phyloP scores from a whole-genome alignment of 2,113 vertebrate species.

The Barbus barbus region DNA sequence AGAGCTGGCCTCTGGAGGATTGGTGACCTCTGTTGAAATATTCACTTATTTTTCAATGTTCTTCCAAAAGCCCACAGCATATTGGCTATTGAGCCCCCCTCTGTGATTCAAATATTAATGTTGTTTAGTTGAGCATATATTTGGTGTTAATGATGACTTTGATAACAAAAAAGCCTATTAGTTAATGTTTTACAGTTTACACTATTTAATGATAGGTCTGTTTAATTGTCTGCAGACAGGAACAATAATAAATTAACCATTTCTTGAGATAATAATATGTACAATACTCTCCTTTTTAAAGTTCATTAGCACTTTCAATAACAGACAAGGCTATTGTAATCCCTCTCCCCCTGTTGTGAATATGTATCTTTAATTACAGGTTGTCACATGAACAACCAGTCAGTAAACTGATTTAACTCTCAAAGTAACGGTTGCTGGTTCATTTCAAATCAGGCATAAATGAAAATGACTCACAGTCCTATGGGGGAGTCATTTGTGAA shows the following conservation, averaged over 20 bases:
- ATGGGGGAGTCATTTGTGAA: background rate
- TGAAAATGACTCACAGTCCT: background rate
- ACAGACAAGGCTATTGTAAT: background rate
- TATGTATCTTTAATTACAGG: background rate
- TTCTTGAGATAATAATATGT: background rate
- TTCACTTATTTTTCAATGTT: constrained; percentile 7
- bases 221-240: background rate
- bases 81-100: constrained; percentile 7
- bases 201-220: background rate
- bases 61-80: constrained; percentile 15
- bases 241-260: background rate
- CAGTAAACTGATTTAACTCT: background rate
- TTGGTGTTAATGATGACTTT: constrained; percentile 1
- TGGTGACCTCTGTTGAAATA: constrained; percentile 25
- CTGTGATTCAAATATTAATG: constrained; percentile 31
- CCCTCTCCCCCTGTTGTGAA: background rate
- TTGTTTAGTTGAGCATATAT: background rate
- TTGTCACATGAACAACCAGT: background rate
- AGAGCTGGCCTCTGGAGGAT: background rate
- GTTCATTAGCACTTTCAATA: background rate
- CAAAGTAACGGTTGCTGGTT: background rate
- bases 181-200: constrained; percentile 1
- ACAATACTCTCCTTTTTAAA: background rate
- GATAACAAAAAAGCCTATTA: background rate
- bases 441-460: background rate